phyloP scores from a whole-genome alignment of 2,888 invertebrate genomes.

The Acanthoscelides obtectus region DNA sequence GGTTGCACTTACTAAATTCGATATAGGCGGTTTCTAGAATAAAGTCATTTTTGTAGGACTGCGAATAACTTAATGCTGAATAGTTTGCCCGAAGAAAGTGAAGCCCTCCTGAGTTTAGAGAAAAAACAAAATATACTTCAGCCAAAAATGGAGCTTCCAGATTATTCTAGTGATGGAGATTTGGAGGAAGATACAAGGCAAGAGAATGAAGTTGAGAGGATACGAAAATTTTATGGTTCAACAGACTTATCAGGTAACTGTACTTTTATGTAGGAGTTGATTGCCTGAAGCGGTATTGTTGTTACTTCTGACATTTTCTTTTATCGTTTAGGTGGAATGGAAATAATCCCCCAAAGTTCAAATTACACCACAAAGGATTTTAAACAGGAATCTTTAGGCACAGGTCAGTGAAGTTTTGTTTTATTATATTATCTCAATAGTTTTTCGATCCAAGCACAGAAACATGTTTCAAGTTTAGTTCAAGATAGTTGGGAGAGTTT shows the following conservation, averaged over 20 bases:
- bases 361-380: conserved; percentile 33
- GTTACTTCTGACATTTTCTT: background rate
- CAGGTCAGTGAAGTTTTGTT: conserved; percentile 4
- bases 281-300: too few relatives aligned
- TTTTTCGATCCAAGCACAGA: background rate
- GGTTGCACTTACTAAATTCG: too few relatives aligned
- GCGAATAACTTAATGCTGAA: background rate
- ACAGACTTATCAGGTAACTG: conserved; percentile 20
- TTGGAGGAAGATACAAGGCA: conserved; percentile 29
- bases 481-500: too few relatives aligned
- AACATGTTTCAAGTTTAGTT: background rate
- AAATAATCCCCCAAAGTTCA: conserved; percentile 44
- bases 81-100: background rate
- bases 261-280: too few relatives aligned
- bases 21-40: too few relatives aligned
- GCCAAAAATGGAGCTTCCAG: conserved; percentile 70
- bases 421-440: background rate
- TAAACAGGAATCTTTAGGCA: conserved; percentile 32
- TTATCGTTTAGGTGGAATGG: conserved; percentile 40
- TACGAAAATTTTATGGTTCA: conserved; percentile 34
- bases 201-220: conserved; percentile 43
- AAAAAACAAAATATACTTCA: conserved; percentile 37
- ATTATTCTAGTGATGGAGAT: conserved; percentile 68
- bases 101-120: background rate
- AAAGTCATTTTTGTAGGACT: background rate